Conservation (phyloP, 1,140 invertebrate species). For the Aphaenogaster rudis region DNA sequence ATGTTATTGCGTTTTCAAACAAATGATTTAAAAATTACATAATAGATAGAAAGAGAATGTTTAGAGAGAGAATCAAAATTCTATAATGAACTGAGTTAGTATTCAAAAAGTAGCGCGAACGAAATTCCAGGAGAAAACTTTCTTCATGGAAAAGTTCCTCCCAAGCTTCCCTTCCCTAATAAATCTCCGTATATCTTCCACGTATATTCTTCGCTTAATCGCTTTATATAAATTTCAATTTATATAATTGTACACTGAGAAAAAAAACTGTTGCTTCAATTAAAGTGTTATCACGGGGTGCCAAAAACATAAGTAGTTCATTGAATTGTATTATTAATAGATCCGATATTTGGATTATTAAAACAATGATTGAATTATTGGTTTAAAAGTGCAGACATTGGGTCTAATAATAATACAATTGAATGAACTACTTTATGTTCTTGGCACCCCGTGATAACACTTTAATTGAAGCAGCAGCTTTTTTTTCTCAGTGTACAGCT, state of each 20-base stretch:
- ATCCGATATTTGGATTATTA: too few species aligned
- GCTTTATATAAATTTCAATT: background rate
- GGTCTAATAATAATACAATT: too few species aligned
- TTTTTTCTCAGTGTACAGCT: too few species aligned
- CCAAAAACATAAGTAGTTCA: too few species aligned
- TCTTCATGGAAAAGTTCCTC: background rate
- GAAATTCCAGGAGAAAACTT: background rate
- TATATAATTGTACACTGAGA: background rate
- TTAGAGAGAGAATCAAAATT: background rate
- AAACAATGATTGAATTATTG: too few species aligned
- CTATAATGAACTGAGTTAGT: background rate
- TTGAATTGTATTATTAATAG: too few species aligned
- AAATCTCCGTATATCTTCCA: background rate
- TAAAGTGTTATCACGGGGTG: too few species aligned
- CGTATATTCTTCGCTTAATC: background rate
- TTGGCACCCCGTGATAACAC: too few species aligned
- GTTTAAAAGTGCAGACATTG: too few species aligned
- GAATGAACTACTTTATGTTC: too few species aligned
- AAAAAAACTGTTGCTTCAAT: too few species aligned
- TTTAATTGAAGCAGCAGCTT: too few species aligned
- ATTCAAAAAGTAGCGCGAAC: background rate
- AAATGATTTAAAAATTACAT: background rate
- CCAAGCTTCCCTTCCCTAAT: background rate
- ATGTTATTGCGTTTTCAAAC: background rate
- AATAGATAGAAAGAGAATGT: background rate